Conservation (phyloP, 2,888 invertebrate genomes). For the Ophion slaviceki region DNA sequence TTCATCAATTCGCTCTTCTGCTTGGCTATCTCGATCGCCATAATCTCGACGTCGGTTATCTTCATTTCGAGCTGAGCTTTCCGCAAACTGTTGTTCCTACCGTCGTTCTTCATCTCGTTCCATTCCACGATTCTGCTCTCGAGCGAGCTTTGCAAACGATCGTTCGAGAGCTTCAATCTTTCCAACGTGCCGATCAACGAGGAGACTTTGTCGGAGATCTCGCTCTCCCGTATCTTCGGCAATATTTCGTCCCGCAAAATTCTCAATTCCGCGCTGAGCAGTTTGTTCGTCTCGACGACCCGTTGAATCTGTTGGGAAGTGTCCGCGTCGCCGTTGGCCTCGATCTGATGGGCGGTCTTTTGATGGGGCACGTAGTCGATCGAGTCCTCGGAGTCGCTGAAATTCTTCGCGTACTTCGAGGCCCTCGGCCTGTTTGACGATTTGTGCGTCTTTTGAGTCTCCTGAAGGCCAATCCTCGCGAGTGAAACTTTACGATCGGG, state of each 20-base stretch:
- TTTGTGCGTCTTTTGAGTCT: conserved; percentile 78
- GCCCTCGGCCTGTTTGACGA: conserved; percentile 70
- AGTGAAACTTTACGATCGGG: conserved; percentile 93
- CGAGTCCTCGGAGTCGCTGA: conserved; percentile 81
- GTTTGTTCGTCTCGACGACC: conserved; percentile 77
- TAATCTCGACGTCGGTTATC: conserved; percentile 83
- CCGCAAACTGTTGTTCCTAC: conserved; percentile 85
- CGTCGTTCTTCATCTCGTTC: conserved; percentile 83
- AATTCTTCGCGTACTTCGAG: conserved; percentile 76
- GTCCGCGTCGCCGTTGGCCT: conserved; percentile 74
- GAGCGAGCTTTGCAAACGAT: conserved; percentile 79
- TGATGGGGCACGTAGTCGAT: conserved; percentile 77
- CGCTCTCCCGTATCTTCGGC: conserved; percentile 58
- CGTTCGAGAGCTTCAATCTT: conserved; percentile 76
- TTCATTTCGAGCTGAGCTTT: conserved; percentile 85
- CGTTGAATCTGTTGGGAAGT: conserved; percentile 75
- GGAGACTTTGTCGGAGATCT: conserved; percentile 75
- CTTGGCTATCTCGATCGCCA: conserved; percentile 84
- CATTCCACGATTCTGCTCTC: conserved; percentile 82
- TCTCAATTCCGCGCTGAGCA: conserved; percentile 75
- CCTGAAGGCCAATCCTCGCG: conserved; percentile 90
- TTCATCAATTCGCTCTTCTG: conserved; percentile 80
- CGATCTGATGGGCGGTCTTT: conserved; percentile 73
- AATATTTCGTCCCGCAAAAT: conserved; percentile 75
- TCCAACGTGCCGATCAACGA: conserved; percentile 75